These are phyloP conservation scores for Trichopria drosophilae DNA, from an alignment of 2,888 invertebrate genomes.

Conservation along the genomic window DNA sequence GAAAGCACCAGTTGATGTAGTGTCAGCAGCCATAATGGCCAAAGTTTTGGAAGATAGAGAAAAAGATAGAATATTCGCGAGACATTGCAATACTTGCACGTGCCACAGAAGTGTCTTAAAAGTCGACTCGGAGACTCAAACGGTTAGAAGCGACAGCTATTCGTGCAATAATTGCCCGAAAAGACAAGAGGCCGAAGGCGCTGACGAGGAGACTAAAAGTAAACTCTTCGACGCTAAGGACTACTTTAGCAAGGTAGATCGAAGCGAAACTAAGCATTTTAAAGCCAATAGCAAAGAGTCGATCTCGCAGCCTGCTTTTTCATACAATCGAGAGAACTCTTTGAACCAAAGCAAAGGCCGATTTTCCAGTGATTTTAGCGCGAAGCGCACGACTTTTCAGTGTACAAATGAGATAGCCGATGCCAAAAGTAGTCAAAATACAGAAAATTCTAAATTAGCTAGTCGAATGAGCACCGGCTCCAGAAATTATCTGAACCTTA, in stretches of 20 bases:
- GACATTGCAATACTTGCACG: constrained; percentile 82
- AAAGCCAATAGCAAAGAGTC: constrained; percentile 37
- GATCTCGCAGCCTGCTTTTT: constrained; percentile 30
- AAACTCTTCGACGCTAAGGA: constrained; percentile 13
- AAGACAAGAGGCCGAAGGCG: neutral
- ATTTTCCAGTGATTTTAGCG: constrained; percentile 19
- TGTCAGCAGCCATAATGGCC: constrained; percentile 87
- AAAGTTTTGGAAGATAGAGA: constrained; percentile 88
- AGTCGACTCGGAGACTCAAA: constrained; percentile 52
- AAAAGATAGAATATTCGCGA: constrained; percentile 74
- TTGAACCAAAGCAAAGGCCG: constrained; percentile 33
- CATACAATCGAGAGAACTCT: constrained; percentile 34
- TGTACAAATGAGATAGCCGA: constrained; percentile 25
- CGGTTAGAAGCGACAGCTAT: constrained; percentile 29
- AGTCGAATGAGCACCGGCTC: constrained; percentile 18
- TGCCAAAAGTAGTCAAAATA: constrained; percentile 27
- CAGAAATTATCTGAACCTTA: constrained; percentile 29
- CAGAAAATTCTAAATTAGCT: constrained; percentile 28
- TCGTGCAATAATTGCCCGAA: constrained; percentile 35
- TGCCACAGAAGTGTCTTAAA: constrained; percentile 61
- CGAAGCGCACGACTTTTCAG: constrained; percentile 26
- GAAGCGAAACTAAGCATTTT: constrained; percentile 11
- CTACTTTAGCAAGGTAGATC: constrained; percentile 25
- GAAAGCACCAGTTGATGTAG: constrained; percentile 71
- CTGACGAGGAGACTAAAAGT: constrained; percentile 11